These are phyloP conservation scores for Tachystola acroxantha DNA, from an alignment of 2,888 invertebrate genomes.

Conservation along the genomic window DNA sequence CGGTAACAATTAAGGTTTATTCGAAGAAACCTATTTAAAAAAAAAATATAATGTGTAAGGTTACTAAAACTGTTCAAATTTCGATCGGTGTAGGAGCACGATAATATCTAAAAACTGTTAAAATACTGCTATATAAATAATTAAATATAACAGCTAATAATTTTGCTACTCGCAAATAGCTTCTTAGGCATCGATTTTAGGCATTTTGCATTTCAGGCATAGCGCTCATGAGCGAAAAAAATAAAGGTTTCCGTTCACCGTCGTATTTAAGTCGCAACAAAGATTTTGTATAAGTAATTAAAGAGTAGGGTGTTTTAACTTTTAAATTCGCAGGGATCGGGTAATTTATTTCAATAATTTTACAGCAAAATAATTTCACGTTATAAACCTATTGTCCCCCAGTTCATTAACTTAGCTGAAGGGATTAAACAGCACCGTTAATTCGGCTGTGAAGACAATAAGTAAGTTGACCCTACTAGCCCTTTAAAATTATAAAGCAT, in stretches of 20 bases:
- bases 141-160: too few relatives aligned
- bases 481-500: conserved; percentile 31
- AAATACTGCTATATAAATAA: too few relatives aligned
- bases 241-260: too few relatives aligned
- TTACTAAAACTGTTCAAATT: background rate
- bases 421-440: conserved; percentile 33
- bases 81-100: background rate
- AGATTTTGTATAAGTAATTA: too few relatives aligned
- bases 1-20: conserved; percentile 16
- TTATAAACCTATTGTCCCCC: conserved; percentile 29
- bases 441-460: conserved; percentile 36
- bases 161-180: too few relatives aligned
- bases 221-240: too few relatives aligned
- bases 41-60: too few relatives aligned
- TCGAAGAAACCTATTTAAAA: background rate
- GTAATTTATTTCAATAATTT: conserved; percentile 12
- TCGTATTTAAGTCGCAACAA: too few relatives aligned
- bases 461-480: conserved; percentile 33
- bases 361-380: conserved; percentile 21
- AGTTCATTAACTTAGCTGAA: conserved; percentile 24
- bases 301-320: too few relatives aligned
- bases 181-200: too few relatives aligned
- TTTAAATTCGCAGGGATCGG: too few relatives aligned
- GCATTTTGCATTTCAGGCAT: too few relatives aligned
- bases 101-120: background rate